Percentiles rank a stretch among this genome's conserved stretches.
phyloP scores from a whole-genome alignment of 37 sponge, comb jelly and placozoan genomes.

The Mnemiopsis leidyi region DNA sequence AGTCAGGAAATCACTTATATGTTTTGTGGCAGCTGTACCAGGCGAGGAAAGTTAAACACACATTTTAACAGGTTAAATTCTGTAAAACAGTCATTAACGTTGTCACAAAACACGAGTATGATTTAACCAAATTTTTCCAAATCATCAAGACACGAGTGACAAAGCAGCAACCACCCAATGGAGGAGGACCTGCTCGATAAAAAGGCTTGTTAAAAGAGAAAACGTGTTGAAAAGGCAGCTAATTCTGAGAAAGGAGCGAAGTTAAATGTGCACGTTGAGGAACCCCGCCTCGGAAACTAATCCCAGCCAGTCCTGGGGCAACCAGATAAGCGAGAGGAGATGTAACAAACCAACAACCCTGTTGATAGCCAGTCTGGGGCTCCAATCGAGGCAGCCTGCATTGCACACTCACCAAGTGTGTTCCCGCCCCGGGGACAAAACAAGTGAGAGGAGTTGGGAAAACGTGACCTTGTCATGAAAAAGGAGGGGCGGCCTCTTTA shows the following conservation, averaged over 20 bases:
- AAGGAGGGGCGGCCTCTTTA: background rate
- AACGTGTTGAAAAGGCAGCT: background rate
- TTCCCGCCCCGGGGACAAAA: background rate
- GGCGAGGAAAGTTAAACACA: background rate
- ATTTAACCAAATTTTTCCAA: background rate
- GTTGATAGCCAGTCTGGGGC: background rate
- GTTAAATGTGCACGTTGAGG: background rate
- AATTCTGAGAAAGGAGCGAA: too few species aligned
- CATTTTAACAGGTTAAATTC: background rate
- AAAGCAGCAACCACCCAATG: background rate
- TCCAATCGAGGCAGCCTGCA: background rate
- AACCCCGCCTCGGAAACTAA: background rate
- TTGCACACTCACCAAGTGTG: background rate
- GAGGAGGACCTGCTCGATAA: too few species aligned
- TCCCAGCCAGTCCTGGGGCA: background rate
- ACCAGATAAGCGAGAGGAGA: background rate
- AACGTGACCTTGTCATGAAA: slow-evolving; percentile 25
- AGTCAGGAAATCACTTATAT: background rate
- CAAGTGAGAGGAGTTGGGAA: background rate
- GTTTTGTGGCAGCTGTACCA: background rate
- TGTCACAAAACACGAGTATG: background rate
- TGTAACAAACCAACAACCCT: too few species aligned
- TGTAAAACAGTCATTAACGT: background rate
- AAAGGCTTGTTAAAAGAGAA: background rate
- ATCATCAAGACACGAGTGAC: background rate